A percentile compares a stretch with the other conserved stretches of the same genome.
These are phyloP conservation scores for Ormyrus nitidulus DNA, from an alignment of 2,888 invertebrate species.

Conservation along the genomic window DNA sequence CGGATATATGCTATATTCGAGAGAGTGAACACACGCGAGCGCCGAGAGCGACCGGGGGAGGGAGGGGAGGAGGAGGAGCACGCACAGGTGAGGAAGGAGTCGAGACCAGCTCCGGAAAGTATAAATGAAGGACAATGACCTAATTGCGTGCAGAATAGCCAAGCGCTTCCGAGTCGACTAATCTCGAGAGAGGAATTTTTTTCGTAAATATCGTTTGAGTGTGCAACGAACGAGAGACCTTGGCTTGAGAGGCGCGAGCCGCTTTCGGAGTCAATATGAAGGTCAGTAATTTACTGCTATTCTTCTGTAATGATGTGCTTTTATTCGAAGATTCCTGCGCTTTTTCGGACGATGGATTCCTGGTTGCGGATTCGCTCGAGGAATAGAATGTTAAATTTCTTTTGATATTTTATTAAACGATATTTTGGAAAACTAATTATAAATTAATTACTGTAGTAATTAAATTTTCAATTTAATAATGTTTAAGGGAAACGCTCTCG, in stretches of 20 bases:
- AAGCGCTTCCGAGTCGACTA: slow-evolving; percentile 69
- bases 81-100: too few species aligned
- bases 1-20: neutral
- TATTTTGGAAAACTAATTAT: too few species aligned
- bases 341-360: too few species aligned
- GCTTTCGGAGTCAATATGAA: slow-evolving; percentile 17
- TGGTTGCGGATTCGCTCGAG: too few species aligned
- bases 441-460: too few species aligned
- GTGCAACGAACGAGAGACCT: neutral
- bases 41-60: slow-evolving; percentile 3
- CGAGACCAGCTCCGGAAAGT: slow-evolving; percentile 62
- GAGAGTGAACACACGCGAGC: slow-evolving; percentile 25
- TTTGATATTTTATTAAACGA: too few species aligned
- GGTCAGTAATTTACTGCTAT: slow-evolving; percentile 23
- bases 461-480: too few species aligned
- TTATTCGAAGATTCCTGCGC: neutral
- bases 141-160: slow-evolving; percentile 73
- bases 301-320: neutral
- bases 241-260: neutral
- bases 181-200: slow-evolving; percentile 57
- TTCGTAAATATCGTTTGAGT: neutral
- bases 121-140: slow-evolving; percentile 75
- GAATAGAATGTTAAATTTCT: too few species aligned
- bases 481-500: too few species aligned
- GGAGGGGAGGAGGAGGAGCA: slow-evolving; percentile 44